Evolutionary conservation across 2,797 vertebrate species (phyloP).

Genomic region (Pseudopleuronectes americanus): DNA sequence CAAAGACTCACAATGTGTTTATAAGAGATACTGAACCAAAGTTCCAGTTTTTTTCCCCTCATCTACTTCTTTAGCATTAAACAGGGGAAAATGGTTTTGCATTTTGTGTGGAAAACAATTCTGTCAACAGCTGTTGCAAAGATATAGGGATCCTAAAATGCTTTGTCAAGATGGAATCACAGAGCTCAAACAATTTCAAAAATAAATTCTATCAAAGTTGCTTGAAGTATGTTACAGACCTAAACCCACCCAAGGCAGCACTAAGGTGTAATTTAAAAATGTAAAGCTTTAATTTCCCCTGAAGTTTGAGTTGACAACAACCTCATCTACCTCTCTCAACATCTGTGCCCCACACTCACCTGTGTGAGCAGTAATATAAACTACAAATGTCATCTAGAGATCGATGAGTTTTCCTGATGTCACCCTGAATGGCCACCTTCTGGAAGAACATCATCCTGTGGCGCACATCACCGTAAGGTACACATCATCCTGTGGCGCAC

Average conservation of each 20-base stretch:
- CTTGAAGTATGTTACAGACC: background rate
- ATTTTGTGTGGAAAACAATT: background rate
- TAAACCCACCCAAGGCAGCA: background rate
- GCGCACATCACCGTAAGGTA: too few species aligned
- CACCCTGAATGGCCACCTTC: background rate
- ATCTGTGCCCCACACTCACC: background rate
- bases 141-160: slow-evolving; percentile 1
- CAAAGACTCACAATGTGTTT: too few species aligned
- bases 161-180: background rate
- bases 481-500: too few species aligned
- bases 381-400: background rate
- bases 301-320: background rate
- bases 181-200: background rate
- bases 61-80: too few species aligned
- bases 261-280: background rate
- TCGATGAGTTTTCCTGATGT: background rate
- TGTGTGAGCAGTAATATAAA: background rate
- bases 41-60: too few species aligned
- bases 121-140: background rate
- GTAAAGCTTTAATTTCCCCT: background rate
- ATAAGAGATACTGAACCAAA: too few species aligned
- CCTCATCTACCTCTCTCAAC: background rate
- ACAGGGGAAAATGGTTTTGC: too few species aligned
- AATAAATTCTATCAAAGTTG: background rate
- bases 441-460: too few species aligned